Base-by-base conservation (phyloP, 2,113 vertebrate species). In the Silurus meridionalis region DNA sequence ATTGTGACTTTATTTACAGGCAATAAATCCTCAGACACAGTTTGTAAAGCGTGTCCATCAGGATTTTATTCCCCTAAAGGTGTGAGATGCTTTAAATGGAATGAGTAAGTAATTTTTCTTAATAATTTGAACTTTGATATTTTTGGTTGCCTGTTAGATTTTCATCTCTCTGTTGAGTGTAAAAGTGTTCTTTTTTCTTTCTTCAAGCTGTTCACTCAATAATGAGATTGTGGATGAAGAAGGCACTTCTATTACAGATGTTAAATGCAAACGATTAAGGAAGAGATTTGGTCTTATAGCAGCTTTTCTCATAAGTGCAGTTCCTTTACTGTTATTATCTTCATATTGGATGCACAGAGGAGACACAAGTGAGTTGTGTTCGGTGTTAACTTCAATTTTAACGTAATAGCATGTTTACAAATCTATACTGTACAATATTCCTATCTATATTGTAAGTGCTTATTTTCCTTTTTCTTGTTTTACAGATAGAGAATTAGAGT, bases 1-100 rank as follows among this genome's bases (percentile, higher is more conserved):
- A 53, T n/a, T 64, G 23, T 37, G 1, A 64, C 8, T 37, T 37
- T 79, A 28, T 69, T 72, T 69, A 80, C 60, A 90, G 89, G 89
- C 0, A 85, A 85, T 17, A 88, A 85, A 25, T 28, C 0, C 8
- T 52, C 83, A 67, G 85, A 90, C 71, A 82, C 87, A 21, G 74
- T 71, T 23, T 91, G 91, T 91, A 84, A 83, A 28, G 17, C 80
- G 28, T 91, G 91, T 83, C 17, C 82, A 46, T 2, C 28, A 37
- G 28, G 28, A 37, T 37, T 37, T 37, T 37, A 37, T 37, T 91
- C 91, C n/a, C 28, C 28, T 37, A 21, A 84, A n/a, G 91, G 91
- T 5, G 8, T 83, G 1, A 87, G 75, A 67, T 91, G 91, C 79
- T 79, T 25, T 28, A 71, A 15, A 55, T 90, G 88, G 89, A 90